Evolutionary conservation across 2,113 vertebrate genomes (phyloP).

Genomic region (Grammomys dolichurus): DNA sequence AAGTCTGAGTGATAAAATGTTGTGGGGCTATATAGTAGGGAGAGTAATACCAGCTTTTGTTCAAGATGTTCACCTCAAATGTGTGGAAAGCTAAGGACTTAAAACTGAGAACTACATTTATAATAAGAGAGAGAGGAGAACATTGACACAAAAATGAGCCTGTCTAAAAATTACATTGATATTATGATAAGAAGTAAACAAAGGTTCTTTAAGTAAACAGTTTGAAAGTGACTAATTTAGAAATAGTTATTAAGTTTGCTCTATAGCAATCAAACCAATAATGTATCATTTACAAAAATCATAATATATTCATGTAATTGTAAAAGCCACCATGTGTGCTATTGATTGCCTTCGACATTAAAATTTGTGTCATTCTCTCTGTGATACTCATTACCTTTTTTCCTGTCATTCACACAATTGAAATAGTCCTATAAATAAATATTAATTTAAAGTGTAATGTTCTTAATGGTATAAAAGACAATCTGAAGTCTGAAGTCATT

Average conservation of each 20-base stretch:
- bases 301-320: neutral
- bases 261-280: neutral
- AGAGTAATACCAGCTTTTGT: neutral
- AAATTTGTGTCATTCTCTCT: neutral
- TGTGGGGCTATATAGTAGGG: neutral
- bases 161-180: slow-evolving; percentile 31
- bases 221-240: neutral
- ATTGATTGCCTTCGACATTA: neutral
- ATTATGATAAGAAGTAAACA: slow-evolving; percentile 27
- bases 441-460: neutral
- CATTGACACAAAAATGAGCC: slow-evolving; percentile 4
- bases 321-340: slow-evolving; percentile 1
- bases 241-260: neutral
- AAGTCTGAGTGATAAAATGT: neutral
- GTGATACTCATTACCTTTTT: neutral
- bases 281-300: slow-evolving; percentile 7
- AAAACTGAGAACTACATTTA: neutral
- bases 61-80: slow-evolving; percentile 23
- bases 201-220: neutral
- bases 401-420: neutral
- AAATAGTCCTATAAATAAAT: neutral
- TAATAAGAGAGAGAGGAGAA: neutral
- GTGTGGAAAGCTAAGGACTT: neutral
- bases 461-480: neutral
- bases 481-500: neutral